Evolutionary conservation across 2,888 invertebrate genomes (phyloP), one percentile per base, ranked within the genome.

Genomic region (Andrena bucephala): DNA sequence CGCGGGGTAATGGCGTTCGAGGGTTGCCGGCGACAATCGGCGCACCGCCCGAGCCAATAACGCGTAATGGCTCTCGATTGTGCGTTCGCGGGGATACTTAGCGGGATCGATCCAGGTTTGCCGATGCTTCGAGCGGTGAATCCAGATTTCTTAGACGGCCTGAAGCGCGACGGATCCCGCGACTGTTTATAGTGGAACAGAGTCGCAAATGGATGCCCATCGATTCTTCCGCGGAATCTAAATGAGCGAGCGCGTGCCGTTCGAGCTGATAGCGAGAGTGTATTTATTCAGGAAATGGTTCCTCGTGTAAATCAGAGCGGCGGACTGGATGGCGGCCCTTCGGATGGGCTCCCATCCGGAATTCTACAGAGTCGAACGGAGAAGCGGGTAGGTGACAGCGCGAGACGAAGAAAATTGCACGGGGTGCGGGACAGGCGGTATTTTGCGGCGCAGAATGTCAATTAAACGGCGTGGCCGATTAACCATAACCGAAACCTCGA

Each of bases 401-500:
- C 57, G 75, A 72, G 78, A 81, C 77, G 81, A 77, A 85, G 87
- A 87, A 87, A 87, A 87, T 87, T 84, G 77, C 85, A 63, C 60
- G 70, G 48, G 71, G 63, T 69, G 65, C 69, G 66, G 74, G 73
- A 72, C 75, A 76, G 85, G 77, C 77, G 88, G 85, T 81, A 88
- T 88, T 89, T 87, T 87, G 88, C 82, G 86, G 89, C 63, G 82
- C 83, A 86, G 87, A 89, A 89, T 89, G 89, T 88, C 89, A 89
- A 90, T 90, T 88, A 90, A 90, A 89, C 84, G 84, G 86, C 85
- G 85, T 86, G 89, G 85, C 88, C 92, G 91, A 92, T 92, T 92
- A 92, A 91, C 90, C 89, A 88, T 88, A 90, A 90, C 91, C 88
- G 87, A 91, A 92, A 92, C 91, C 91, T 91, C 92, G 90, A 92